Evolutionary conservation across 2,113 vertebrate species (phyloP), one percentile per base, ranked within the genome.

Genomic region (Rhabdornis inornatus): DNA sequence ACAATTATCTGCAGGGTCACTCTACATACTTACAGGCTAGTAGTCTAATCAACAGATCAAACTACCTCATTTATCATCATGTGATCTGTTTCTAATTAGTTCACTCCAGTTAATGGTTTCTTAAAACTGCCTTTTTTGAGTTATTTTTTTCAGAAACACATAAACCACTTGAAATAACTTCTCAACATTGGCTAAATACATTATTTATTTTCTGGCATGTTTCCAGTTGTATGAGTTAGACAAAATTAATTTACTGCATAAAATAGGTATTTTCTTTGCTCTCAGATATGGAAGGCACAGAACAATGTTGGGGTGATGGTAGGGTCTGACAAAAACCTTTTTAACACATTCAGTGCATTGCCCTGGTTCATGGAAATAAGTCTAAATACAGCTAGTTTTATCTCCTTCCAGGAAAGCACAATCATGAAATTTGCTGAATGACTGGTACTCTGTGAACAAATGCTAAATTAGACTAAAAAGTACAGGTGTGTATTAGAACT

Each of bases 41-140:
- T 60, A 89, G 80, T 77, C 74, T 70, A 92, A 89, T 88, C 88
- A 90, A 42, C 93, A 94, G 39, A 93, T 85, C 87, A 89, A 92
- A 94, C 88, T 92, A 82, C 83, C 56, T 95, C 88, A 96, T 96
- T 95, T 95, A 95, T 96, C 94, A 97, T 93, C 35, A 39, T 83
- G 74, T 92, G 93, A 95, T 92, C 88, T 96, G 91, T 85, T 97
- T 96, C 88, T 97, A 95, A 96, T 96, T 95, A 96, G 72, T 87
- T 83, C 47, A 53, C 39, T 61, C 28, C 40, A 80, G 83, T 87
- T 93, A 95, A 96, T 94, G 63, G 83, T 95, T 97, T 87, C 90
- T 95, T 92, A 87, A 94, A 96, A 74, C 45, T 70, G 50, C 78
- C 74, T 82, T 84, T 89, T 95, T 89, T 92, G 23, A 89, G 39